phyloP scores from a whole-genome alignment of 30 jellyfish, hydroid and myxozoan species.

The Nemopilema nomurai region DNA sequence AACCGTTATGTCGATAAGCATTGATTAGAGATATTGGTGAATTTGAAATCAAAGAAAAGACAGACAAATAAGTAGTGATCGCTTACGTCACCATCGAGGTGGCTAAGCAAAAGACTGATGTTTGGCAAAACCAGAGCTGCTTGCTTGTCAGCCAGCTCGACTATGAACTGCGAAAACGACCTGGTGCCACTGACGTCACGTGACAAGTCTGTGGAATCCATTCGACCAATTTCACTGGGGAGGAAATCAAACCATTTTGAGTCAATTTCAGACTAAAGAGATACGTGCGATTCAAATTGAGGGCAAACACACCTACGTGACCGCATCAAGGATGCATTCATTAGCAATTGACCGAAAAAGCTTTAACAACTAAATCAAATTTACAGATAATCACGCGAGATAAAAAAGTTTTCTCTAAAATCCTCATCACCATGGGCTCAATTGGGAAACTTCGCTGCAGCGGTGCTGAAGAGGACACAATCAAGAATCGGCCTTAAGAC shows the following conservation, averaged over 20 bases:
- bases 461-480: no score
- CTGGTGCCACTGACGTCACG: constrained; percentile 98
- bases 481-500: no score
- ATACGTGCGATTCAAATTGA: not conserved
- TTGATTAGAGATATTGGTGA: not conserved
- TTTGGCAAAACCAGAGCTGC: constrained; percentile 92
- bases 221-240: constrained; percentile 89
- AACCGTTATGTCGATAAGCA: not conserved
- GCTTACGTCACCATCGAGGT: constrained; percentile 97
- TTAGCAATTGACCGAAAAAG: no score
- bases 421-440: no score
- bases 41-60: not conserved
- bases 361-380: no score
- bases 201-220: constrained; percentile 90
- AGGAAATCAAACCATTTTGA: not conserved
- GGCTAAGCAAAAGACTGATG: constrained; percentile 85
- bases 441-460: no score
- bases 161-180: constrained; percentile 82
- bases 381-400: no score
- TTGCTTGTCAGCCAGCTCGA: constrained; percentile 87
- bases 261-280: not conserved
- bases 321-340: no score
- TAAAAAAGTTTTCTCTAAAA: no score
- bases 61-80: no score
- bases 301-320: not conserved